Evolutionary conservation across 1,140 invertebrate species (phyloP).

Genomic region (Drosophila murphyi): DNA sequence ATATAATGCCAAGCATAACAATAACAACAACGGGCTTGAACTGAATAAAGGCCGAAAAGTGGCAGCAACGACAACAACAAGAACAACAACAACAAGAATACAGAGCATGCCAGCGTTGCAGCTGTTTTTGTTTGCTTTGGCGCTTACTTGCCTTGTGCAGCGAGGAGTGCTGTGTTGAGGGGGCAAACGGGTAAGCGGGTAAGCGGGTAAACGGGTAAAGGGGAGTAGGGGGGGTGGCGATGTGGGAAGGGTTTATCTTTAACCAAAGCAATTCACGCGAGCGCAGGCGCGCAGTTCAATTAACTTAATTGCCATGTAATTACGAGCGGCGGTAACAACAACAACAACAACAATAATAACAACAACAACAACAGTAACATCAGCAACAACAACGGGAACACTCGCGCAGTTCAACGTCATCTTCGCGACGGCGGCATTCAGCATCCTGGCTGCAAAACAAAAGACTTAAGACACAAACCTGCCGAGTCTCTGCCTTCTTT

Average conservation of each 20-base stretch:
- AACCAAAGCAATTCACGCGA: slow-evolving; percentile 67
- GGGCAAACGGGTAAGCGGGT: too few species aligned
- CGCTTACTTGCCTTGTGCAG: slow-evolving; percentile 20
- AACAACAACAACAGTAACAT: slow-evolving; percentile 10
- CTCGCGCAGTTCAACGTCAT: slow-evolving; percentile 51
- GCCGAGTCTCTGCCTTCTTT: slow-evolving; percentile 35
- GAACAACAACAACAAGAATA: neutral
- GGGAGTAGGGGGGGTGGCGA: neutral
- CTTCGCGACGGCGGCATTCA: slow-evolving; percentile 35
- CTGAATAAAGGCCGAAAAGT: too few species aligned
- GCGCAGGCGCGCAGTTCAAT: slow-evolving; percentile 80
- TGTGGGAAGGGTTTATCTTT: slow-evolving; percentile 21
- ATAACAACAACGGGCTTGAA: neutral
- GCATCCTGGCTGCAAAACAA: slow-evolving; percentile 73
- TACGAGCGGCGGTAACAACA: slow-evolving; percentile 58
- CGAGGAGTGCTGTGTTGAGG: too few species aligned
- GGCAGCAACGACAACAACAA: neutral
- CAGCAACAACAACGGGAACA: slow-evolving; percentile 12
- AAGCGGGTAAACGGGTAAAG: neutral
- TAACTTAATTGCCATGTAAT: slow-evolving; percentile 84
- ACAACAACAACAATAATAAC: slow-evolving; percentile 33
- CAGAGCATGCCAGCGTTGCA: neutral
- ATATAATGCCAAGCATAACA: slow-evolving; percentile 26
- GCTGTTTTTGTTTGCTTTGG: slow-evolving; percentile 1
- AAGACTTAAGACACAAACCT: slow-evolving; percentile 80